A percentile compares a stretch with the other conserved stretches of the same genome.
phyloP scores from a whole-genome alignment of 2,888 invertebrate genomes.

The Exocentrus adspersus region DNA sequence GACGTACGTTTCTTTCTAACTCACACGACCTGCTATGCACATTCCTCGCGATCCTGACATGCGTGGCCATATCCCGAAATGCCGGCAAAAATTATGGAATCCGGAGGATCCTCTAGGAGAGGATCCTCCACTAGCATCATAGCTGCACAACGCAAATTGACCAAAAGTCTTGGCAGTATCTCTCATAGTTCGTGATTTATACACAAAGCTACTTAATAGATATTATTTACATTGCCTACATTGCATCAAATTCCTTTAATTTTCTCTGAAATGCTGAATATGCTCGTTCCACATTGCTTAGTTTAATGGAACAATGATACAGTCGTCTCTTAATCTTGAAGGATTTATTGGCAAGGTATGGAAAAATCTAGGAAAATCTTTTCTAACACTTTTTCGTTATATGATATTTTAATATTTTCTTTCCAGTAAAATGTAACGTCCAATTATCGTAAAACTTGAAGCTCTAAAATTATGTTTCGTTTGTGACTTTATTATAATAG shows the following conservation, averaged over 20 bases:
- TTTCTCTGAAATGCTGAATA: slow-evolving; percentile 35
- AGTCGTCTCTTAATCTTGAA: slow-evolving; percentile 1
- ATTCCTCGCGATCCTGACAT: slow-evolving; percentile 35
- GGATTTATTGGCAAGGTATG: too few species aligned
- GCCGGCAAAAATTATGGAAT: slow-evolving; percentile 35
- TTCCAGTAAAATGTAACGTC: too few species aligned
- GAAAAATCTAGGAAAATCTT: too few species aligned
- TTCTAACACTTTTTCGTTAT: too few species aligned
- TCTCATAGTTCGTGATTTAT: slow-evolving; percentile 24
- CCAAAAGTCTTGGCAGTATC: slow-evolving; percentile 19
- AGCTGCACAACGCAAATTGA: slow-evolving; percentile 29
- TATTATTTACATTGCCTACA: slow-evolving; percentile 29
- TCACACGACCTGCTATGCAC: slow-evolving; percentile 18
- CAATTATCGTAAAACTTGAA: too few species aligned
- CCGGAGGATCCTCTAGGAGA: slow-evolving; percentile 3
- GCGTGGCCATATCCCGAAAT: slow-evolving; percentile 36
- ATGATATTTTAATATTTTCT: too few species aligned
- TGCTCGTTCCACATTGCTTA: slow-evolving; percentile 14
- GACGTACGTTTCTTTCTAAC: slow-evolving; percentile 40
- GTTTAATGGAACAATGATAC: background rate
- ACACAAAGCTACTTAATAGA: slow-evolving; percentile 12
- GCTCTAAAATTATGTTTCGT: background rate
- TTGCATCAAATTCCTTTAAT: slow-evolving; percentile 34
- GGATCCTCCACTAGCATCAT: slow-evolving; percentile 25
- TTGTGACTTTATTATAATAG: background rate